A percentile compares a stretch with the other conserved stretches of the same genome.
These are phyloP conservation scores for Chrysolina haemoptera DNA, from an alignment of 2,888 invertebrate species.

Conservation along the genomic window DNA sequence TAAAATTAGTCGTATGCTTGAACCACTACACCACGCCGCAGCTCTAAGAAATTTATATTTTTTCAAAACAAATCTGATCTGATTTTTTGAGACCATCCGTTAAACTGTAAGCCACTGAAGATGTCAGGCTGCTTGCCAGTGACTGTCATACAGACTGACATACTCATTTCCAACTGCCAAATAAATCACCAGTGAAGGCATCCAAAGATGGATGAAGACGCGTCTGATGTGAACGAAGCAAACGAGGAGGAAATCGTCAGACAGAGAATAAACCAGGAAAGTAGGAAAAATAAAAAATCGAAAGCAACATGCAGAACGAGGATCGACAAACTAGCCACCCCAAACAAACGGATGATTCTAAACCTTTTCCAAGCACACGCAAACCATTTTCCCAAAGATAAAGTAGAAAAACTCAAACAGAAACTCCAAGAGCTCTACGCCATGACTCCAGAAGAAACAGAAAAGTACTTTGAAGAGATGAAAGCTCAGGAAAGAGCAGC, in stretches of 20 bases:
- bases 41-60: no score
- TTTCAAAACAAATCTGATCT: no score
- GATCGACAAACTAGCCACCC: conserved; percentile 73
- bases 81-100: no score
- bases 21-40: no score
- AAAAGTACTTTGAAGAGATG: conserved; percentile 73
- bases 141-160: neutral
- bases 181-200: conserved; percentile 8
- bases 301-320: conserved; percentile 58
- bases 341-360: conserved; percentile 71
- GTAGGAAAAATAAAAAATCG: conserved; percentile 38
- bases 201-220: conserved; percentile 29
- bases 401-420: conserved; percentile 72
- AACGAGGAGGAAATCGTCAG: conserved; percentile 39
- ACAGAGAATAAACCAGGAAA: conserved; percentile 40
- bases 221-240: conserved; percentile 15
- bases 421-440: conserved; percentile 71
- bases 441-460: conserved; percentile 71
- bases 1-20: no score
- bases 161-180: neutral
- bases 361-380: conserved; percentile 73
- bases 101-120: neutral
- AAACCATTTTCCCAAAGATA: conserved; percentile 69
- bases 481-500: conserved; percentile 54
- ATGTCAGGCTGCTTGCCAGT: no score